Evolutionary conservation across 2,888 invertebrate genomes (phyloP), one percentile per base, ranked within the genome.

Genomic region (Plagodis pulveraria): DNA sequence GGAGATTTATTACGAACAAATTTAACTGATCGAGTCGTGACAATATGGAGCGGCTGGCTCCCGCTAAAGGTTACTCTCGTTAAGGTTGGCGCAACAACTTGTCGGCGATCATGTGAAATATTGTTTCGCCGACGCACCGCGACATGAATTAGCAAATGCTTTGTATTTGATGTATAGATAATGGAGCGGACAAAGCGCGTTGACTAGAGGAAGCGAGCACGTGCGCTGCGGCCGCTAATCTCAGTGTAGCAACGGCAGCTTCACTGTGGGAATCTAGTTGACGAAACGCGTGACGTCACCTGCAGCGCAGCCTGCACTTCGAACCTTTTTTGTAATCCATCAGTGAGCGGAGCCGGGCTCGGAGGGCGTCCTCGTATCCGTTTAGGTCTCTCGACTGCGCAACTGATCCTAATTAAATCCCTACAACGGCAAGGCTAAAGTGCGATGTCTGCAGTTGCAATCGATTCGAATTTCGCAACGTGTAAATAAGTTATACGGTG

Each of bases 341-440:
- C 84, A 86, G 88, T 85, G 88, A 89, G 81, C 85, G 89, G 89
- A 80, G 86, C 75, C 72, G 75, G 73, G 76, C 77, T 81, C 78
- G 84, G 80, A 84, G 80, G 87, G 81, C 88, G 91, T 90, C 91
- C 91, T 91, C 91, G 91, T 91, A 88, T 89, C 90, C 89, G 87
- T 89, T 91, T 88, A 89, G 90, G 88, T 80, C 79, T 82, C 76
- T 70, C 81, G 80, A 81, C 81, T 87, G 87, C 89, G 91, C 90
- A 90, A 91, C 83, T 88, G 89, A 88, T 91, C 91, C 91, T 91
- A 91, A 92, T 92, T 91, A 91, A 91, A 90, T 89, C 91, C 91
- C 90, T 91, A 89, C 87, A 82, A 80, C 84, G 79, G 86, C 91
- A 89, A 91, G 90, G 90, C 91, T 90, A 87, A 85, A 87, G 87